phyloP scores from a whole-genome alignment of 2,113 vertebrate species.

The Acanthisitta chloris region DNA sequence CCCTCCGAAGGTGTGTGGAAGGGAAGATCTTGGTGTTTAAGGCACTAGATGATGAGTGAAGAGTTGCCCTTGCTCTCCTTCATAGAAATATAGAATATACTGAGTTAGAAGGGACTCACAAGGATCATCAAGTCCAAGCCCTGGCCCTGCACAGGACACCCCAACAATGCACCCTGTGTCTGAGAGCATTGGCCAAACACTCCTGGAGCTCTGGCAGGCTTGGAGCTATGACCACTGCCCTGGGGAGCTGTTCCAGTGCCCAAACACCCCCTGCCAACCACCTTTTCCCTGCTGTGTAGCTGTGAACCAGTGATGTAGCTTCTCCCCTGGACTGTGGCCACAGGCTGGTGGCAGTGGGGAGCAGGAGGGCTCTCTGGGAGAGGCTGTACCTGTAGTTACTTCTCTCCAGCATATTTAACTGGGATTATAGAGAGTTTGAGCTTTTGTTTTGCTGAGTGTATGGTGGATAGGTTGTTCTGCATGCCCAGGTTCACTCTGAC shows the following conservation, averaged over 20 bases:
- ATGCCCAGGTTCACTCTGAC: not conserved
- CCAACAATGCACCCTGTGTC: not conserved
- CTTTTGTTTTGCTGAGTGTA: not conserved
- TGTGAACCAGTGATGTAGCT: not conserved
- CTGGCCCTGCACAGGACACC: not conserved
- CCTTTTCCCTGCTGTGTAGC: fast-evolving
- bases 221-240: not conserved
- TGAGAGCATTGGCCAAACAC: not conserved
- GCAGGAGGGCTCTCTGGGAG: not conserved
- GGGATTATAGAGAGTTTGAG: fast-evolving
- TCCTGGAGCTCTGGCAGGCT: not conserved
- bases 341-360: not conserved
- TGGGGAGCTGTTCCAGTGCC: not conserved
- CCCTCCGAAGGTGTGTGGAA: not conserved
- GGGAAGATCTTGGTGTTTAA: not conserved
- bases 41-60: fast-evolving
- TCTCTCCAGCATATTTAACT: not conserved
- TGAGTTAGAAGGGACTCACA: fast-evolving
- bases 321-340: not conserved
- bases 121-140: fast-evolving
- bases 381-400: fast-evolving
- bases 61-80: not conserved
- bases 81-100: not conserved
- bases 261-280: not conserved
- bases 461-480: not conserved